Evolutionary conservation across 1,140 invertebrate genomes (phyloP).

Genomic region (Zophobas morio): DNA sequence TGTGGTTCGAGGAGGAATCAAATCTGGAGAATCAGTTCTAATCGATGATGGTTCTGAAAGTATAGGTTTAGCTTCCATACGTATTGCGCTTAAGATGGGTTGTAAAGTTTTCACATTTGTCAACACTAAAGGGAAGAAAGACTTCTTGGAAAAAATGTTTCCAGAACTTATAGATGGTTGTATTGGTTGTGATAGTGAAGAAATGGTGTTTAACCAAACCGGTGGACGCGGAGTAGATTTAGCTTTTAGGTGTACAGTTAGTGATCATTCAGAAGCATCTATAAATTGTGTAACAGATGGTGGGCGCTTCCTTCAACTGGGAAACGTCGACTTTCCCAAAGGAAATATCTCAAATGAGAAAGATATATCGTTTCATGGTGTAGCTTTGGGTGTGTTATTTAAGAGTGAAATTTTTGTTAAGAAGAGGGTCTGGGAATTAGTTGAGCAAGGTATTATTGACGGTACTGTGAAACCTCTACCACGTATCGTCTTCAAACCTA

Average conservation of each 20-base stretch:
- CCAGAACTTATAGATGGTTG: slow-evolving; percentile 85
- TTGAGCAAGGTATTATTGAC: too few relatives aligned
- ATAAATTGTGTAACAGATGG: slow-evolving; percentile 90
- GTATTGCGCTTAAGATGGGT: slow-evolving; percentile 89
- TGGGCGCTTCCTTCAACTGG: slow-evolving; percentile 96
- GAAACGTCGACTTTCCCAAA: slow-evolving; percentile 96
- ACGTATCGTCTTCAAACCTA: too few relatives aligned
- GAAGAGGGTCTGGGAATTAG: too few relatives aligned
- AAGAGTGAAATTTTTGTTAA: slow-evolving; percentile 77
- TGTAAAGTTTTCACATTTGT: slow-evolving; percentile 92
- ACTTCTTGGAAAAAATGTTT: slow-evolving; percentile 91
- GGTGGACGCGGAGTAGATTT: slow-evolving; percentile 91
- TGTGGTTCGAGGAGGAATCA: slow-evolving; percentile 86
- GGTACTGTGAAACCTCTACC: too few relatives aligned
- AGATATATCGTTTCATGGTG: slow-evolving; percentile 97
- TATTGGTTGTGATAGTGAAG: slow-evolving; percentile 92
- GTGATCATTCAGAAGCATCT: slow-evolving; percentile 93
- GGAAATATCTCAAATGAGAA: slow-evolving; percentile 97
- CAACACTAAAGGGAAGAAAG: slow-evolving; percentile 88
- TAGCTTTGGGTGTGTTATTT: slow-evolving; percentile 94
- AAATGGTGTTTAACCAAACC: slow-evolving; percentile 84
- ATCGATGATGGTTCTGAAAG: slow-evolving; percentile 97
- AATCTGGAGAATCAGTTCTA: slow-evolving; percentile 87
- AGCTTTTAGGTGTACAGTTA: slow-evolving; percentile 94
- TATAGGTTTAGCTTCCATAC: slow-evolving; percentile 95